Evolutionary conservation across 2,113 vertebrate genomes (phyloP), one percentile per base, ranked within the genome.

Genomic region (Semnornis frantzii): DNA sequence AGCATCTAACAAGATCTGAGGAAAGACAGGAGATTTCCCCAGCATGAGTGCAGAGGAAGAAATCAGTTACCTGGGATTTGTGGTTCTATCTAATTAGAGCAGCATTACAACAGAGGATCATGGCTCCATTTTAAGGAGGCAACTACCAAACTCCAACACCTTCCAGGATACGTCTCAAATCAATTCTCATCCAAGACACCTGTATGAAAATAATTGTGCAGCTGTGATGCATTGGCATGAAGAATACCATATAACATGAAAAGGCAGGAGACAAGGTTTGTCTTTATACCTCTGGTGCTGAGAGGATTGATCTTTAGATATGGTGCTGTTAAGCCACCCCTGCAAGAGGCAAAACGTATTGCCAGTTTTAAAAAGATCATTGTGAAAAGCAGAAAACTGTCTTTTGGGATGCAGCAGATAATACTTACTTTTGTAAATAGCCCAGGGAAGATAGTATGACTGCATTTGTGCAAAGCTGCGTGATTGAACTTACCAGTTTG

Each of bases 71-170:
- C 65, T 64, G 60, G 20, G 48, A 81, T 71, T 39, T 74, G 77
- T n/a, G 75, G 18, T 58, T 63, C 34, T 83, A 81, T 78, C 57
- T 82, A 80, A 92, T 87, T 90, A 93, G 13, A 90, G 48, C n/a
- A 87, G 18, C 18, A 34, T 58, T 52, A 30, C 64, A 85, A 48
- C 27, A 83, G n/a, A 24, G 63, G n/a, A 70, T 79, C 55, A 73
- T 48, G n/a, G 18, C 54, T 92, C 11, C 17, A 8, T 78, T 72
- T 84, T 63, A 82, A 74, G 58, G 23, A 89, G 39, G 42, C 37
- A 90, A 54, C 81, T 81, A 69, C 25, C 31, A 23, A 63, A 70
- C 31, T 54, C 50, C 27, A 80, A 1, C 52, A 85, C 34, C 75
- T 92, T 87, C 42, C 72, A 76, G 27, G 52, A 55, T 37, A 75